These are phyloP conservation scores for Phocides pigmalion DNA, from an alignment of 1,140 invertebrate species.

Conservation along the genomic window DNA sequence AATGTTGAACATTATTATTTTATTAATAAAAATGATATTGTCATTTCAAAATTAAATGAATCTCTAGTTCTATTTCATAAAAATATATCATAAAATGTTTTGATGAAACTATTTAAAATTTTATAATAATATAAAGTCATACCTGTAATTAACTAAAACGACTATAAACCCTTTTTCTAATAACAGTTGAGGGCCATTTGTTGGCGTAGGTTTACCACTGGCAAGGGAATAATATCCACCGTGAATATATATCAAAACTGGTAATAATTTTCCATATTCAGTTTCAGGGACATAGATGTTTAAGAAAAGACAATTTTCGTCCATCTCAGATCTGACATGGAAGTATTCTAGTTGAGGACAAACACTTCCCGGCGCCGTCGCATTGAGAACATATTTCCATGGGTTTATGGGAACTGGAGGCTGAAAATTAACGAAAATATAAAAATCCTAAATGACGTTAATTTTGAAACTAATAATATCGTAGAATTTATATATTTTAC, in stretches of 20 bases:
- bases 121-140: too few relatives aligned
- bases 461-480: too few relatives aligned
- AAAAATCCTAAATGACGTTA: too few relatives aligned
- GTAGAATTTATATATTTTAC: too few relatives aligned
- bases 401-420: constrained; percentile 46
- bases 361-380: constrained; percentile 31
- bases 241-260: constrained; percentile 42
- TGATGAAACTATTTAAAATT: constrained; percentile 31
- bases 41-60: too few relatives aligned
- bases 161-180: constrained; percentile 38
- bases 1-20: too few relatives aligned
- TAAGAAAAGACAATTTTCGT: constrained; percentile 44
- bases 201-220: constrained; percentile 34
- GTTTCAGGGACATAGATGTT: constrained; percentile 43
- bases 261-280: constrained; percentile 5
- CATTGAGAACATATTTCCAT: constrained; percentile 39
- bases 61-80: too few relatives aligned
- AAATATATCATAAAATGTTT: constrained; percentile 35
- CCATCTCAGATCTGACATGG: constrained; percentile 38
- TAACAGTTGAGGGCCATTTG: constrained; percentile 44
- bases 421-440: constrained; percentile 25
- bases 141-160: constrained; percentile 11
- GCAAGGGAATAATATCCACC: constrained; percentile 40
- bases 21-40: too few relatives aligned
- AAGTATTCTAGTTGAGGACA: constrained; percentile 41